Conservation (phyloP, 2,888 invertebrate genomes). For the Conops quadrifasciatus region DNA sequence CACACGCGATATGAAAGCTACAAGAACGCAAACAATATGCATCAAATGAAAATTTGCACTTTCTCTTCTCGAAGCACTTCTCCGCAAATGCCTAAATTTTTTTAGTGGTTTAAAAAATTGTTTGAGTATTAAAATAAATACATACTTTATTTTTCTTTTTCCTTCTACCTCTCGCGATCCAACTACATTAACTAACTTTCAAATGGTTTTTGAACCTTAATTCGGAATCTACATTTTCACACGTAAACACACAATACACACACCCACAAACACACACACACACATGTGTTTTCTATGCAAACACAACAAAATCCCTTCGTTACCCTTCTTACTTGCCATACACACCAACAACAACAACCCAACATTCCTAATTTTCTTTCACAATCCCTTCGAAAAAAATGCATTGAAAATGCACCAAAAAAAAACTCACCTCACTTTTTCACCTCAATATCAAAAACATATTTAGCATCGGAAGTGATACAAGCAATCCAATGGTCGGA, state of each 20-base stretch:
- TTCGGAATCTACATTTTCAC: slow-evolving; percentile 29
- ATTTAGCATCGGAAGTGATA: slow-evolving; percentile 81
- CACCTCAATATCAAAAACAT: slow-evolving; percentile 45
- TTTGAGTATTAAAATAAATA: slow-evolving; percentile 6
- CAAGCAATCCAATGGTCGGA: slow-evolving; percentile 97
- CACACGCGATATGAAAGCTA: no score
- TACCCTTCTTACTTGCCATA: no score
- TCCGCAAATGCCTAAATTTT: not conserved
- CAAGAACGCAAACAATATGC: no score
- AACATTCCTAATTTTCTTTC: slow-evolving; percentile 7
- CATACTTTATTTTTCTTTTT: slow-evolving; percentile 19
- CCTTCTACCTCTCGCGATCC: slow-evolving; percentile 16
- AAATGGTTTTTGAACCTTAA: not conserved
- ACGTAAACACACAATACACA: slow-evolving; percentile 22
- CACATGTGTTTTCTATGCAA: no score
- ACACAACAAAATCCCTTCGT: no score
- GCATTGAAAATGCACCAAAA: slow-evolving; percentile 9
- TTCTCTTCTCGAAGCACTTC: not conserved
- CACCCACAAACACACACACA: not conserved
- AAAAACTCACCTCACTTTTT: not conserved
- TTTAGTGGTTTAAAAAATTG: slow-evolving; percentile 5
- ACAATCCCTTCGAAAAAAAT: slow-evolving; percentile 9
- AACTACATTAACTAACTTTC: slow-evolving; percentile 10
- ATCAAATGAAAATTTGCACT: not conserved
- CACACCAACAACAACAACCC: slow-evolving; percentile 3